phyloP scores from a whole-genome alignment of 2,888 invertebrate species.

The Strigamia maritima region DNA sequence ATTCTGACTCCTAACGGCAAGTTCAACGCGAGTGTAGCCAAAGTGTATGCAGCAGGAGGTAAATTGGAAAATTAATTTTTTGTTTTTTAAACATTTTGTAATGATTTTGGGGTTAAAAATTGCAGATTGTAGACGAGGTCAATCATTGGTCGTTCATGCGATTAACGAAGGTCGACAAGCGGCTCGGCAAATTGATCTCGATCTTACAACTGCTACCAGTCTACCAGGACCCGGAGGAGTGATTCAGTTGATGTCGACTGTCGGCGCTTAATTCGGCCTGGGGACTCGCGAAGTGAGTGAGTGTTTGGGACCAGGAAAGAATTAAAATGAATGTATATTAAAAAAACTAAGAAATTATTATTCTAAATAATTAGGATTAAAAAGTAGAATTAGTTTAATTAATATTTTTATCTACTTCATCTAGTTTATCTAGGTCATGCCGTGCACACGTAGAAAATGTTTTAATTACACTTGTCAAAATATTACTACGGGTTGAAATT shows the following conservation, averaged over 20 bases:
- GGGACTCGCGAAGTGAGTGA: too few relatives aligned
- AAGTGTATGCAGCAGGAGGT: constrained; percentile 96
- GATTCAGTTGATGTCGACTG: constrained; percentile 47
- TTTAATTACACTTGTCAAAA: neutral
- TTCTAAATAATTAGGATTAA: neutral
- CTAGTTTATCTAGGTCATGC: neutral
- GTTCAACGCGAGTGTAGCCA: constrained; percentile 74
- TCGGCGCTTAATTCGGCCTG: constrained; percentile 39
- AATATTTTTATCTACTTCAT: too few relatives aligned
- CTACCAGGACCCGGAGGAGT: constrained; percentile 93
- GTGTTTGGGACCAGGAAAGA: neutral
- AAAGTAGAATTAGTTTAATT: neutral
- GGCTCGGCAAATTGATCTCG: constrained; percentile 86
- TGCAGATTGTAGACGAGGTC: constrained; percentile 95
- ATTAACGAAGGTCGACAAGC: constrained; percentile 98
- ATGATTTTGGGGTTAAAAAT: constrained; percentile 35
- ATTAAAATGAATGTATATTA: neutral
- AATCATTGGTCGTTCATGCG: constrained; percentile 97
- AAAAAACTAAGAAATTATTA: neutral
- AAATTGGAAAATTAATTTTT: constrained; percentile 48
- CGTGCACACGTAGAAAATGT: too few relatives aligned
- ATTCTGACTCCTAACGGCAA: constrained; percentile 73
- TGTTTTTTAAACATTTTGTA: neutral
- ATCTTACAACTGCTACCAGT: constrained; percentile 70
- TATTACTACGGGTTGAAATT: neutral